Evolutionary conservation across 2,797 vertebrate species (phyloP), one percentile per base, ranked within the genome.

Genomic region (Acanthiza pusilla): DNA sequence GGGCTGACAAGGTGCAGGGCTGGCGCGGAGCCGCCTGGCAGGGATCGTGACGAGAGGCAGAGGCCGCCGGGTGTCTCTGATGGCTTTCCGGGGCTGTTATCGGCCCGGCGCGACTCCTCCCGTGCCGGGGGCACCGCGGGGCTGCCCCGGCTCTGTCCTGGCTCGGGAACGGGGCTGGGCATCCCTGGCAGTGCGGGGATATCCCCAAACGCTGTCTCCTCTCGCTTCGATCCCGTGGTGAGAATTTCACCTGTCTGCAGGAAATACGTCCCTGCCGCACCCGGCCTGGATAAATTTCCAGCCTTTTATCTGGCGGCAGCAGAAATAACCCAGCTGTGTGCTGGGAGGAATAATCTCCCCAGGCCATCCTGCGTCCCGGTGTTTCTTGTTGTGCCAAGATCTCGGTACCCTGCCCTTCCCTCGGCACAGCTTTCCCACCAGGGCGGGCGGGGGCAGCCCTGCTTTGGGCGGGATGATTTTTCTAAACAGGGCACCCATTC

Each of bases 1-100:
- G 97, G 93, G 95, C 97, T 98, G 98, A 99, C 98, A 98, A 96
- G 98, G 98, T 98, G 98, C 98, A 98, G 98, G 98, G 98, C 98
- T 97, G 97, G 91, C 97, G 94, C 96, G 97, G 83, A 98, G 98
- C 97, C 98, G 96, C 90, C 70, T 98, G 98, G 98, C 99, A 99
- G 99, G 98, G 99, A 98, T 95, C 96, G 97, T 99, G 99, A 99
- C 97, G 97, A 98, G 98, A 98, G 97, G 96, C 99, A 99, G 99
- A 97, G 97, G 80, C 50, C 16, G 85, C 92, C n/a, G 96, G 96
- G 97, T 97, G 97, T 96, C 96, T 98, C 95, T 92, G 97, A 95
- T 94, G 96, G 94, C 58, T 98, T 98, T 98, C 97, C 95, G 96
- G 97, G 94, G 93, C 86, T 97, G 93, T 97, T 98, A 97, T 98